phyloP scores from a whole-genome alignment of 1,140 invertebrate genomes.

The Galendromus occidentalis region DNA sequence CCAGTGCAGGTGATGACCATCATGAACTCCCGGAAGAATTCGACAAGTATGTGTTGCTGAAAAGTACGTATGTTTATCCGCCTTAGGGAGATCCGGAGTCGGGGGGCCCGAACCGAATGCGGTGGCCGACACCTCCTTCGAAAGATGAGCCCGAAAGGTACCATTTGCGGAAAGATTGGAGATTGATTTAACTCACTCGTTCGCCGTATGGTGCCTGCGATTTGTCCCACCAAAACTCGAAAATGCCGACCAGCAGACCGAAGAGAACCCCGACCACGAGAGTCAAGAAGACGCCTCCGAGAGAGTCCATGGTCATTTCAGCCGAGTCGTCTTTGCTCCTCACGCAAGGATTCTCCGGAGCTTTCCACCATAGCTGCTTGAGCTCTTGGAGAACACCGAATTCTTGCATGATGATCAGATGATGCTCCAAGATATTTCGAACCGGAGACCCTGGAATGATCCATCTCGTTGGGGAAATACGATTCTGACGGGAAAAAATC shows the following conservation, averaged over 20 bases:
- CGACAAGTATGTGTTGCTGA: not conserved
- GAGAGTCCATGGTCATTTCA: constrained; percentile 14
- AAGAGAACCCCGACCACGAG: constrained; percentile 26
- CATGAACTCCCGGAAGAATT: not conserved
- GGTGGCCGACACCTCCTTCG: too few relatives aligned
- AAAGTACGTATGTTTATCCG: too few relatives aligned
- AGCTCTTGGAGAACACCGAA: constrained; percentile 26
- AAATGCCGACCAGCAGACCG: constrained; percentile 25
- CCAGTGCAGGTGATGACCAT: not conserved
- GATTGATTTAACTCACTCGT: not conserved
- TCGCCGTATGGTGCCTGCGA: not conserved
- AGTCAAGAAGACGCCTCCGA: constrained; percentile 31
- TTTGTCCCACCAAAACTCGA: constrained; percentile 28
- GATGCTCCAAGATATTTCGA: constrained; percentile 20
- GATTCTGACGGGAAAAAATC: not conserved
- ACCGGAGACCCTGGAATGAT: constrained; percentile 26
- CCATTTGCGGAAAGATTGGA: too few relatives aligned
- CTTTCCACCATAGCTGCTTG: constrained; percentile 30
- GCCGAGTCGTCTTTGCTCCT: constrained; percentile 21
- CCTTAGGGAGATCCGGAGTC: too few relatives aligned
- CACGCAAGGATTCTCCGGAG: constrained; percentile 23
- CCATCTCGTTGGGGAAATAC: not conserved
- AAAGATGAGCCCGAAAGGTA: too few relatives aligned
- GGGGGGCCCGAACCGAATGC: too few relatives aligned
- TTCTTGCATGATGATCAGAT: constrained; percentile 29